phyloP scores from a whole-genome alignment of 2,888 invertebrate genomes.

The Idaea dimidiata region DNA sequence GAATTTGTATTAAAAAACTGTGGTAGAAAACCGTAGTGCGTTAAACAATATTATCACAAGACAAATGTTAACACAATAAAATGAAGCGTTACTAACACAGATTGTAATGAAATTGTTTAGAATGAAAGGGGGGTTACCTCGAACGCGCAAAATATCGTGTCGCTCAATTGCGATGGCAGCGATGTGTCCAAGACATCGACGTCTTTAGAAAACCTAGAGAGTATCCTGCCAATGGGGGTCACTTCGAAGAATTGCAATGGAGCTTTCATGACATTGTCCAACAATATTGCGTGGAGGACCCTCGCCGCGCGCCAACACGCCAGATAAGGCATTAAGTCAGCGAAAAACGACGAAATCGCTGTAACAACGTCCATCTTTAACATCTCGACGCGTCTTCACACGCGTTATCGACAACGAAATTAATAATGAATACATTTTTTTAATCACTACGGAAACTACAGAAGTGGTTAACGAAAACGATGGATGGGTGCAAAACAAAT shows the following conservation, averaged over 20 bases:
- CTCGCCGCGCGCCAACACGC: constrained; percentile 86
- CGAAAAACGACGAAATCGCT: constrained; percentile 84
- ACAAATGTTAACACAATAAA: constrained; percentile 8
- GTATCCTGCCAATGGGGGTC: constrained; percentile 88
- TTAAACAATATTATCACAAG: not conserved
- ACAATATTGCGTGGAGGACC: constrained; percentile 80
- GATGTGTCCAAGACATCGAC: constrained; percentile 86
- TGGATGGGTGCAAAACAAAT: not conserved
- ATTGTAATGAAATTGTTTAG: not conserved
- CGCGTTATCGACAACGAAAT: constrained; percentile 16
- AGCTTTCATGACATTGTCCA: constrained; percentile 83
- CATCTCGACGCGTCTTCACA: constrained; percentile 10
- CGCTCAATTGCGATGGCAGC: constrained; percentile 84
- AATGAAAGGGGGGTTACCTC: constrained; percentile 80
- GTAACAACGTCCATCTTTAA: constrained; percentile 75
- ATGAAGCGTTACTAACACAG: constrained; percentile 13
- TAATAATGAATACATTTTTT: constrained; percentile 72
- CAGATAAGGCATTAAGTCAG: constrained; percentile 85
- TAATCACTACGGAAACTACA: constrained; percentile 25
- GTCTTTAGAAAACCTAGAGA: constrained; percentile 88
- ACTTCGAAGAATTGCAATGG: constrained; percentile 90
- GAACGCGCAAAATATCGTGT: constrained; percentile 85
- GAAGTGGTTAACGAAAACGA: not conserved
- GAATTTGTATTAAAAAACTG: not conserved
- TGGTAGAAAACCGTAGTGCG: not conserved